Evolutionary conservation across 37 sponge, comb jelly and placozoan species (phyloP), one percentile per base, ranked within the genome.

Genomic region (Petrosia ficiformis): DNA sequence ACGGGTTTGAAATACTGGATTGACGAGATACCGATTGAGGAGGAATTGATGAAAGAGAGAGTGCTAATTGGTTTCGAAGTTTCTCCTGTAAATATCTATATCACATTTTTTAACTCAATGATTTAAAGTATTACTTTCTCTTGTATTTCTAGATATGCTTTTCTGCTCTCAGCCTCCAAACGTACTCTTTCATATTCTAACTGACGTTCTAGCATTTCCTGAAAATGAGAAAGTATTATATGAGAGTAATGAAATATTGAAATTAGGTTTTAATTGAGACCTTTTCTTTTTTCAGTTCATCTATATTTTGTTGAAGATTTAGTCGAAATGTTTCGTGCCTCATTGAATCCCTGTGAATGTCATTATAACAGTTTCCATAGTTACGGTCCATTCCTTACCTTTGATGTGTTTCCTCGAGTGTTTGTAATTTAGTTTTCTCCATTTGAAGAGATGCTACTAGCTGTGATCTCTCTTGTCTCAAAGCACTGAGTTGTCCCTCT

Each of bases 211-310:
- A 86, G 39, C 69, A 60, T 74, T 59, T 86, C 92, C 92, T 91
- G 61, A 1, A 72, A 6, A 25, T 25, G 28, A 82, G 11, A 30
- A 5, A 43, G 30, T 43, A 37, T 44, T 5, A 6, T 31, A 60
- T 14, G 8, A 14, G 54, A 48, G 54, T 8, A 48, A 8, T 19
- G 54, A 48, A 14, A 48, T 8, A 48, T 48, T 44, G 0, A 58
- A 34, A 10, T 44, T 25, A 6, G 42, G 11, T n/a, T n/a, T n/a
- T n/a, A n/a, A n/a, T n/a, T n/a, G n/a, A n/a, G 52, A 86, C 92
- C 83, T 91, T 91, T 69, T 91, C 87, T 63, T 82, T 91, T 43
- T 59, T 78, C n/a, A 86, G 57, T 37, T 91, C 82, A 11, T 86
- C 87, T 38, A 86, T 39, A 4, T 82, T 63, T 19, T 68, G 71